phyloP scores from a whole-genome alignment of 2,888 invertebrate species.

The Netelia inedita region DNA sequence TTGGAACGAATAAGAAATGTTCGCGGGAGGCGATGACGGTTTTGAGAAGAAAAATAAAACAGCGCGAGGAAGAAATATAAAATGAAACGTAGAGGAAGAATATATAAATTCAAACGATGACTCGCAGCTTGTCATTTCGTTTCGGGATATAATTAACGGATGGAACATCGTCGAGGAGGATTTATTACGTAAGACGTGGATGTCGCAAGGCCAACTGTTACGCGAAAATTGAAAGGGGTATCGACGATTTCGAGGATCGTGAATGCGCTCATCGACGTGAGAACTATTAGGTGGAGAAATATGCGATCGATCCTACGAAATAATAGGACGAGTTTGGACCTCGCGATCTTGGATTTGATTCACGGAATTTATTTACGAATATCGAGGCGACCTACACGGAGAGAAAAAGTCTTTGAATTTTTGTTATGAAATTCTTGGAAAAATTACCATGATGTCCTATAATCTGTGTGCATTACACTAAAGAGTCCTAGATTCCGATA shows the following conservation, averaged over 20 bases:
- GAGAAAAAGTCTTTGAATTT: too few species aligned
- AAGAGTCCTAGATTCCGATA: too few species aligned
- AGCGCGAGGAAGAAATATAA: constrained; percentile 4
- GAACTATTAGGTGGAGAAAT: not conserved
- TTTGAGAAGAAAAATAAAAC: not conserved
- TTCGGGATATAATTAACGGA: constrained; percentile 37
- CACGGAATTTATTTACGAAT: too few species aligned
- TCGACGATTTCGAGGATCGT: not conserved
- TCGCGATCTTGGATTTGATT: too few species aligned
- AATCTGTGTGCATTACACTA: too few species aligned
- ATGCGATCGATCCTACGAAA: not conserved
- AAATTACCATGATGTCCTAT: too few species aligned
- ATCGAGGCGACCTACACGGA: too few species aligned
- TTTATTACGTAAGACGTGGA: constrained; percentile 35
- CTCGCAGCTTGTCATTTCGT: constrained; percentile 50
- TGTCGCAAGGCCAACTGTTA: not conserved
- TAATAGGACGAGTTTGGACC: too few species aligned
- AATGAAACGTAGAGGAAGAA: not conserved
- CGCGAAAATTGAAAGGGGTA: constrained; percentile 25
- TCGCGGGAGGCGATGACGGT: not conserved
- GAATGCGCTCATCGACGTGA: not conserved
- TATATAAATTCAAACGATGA: constrained; percentile 30
- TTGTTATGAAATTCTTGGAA: too few species aligned
- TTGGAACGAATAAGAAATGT: not conserved
- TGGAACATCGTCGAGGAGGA: constrained; percentile 2